Conservation (phyloP, 2,888 invertebrate genomes). For the Drosophila differens region DNA sequence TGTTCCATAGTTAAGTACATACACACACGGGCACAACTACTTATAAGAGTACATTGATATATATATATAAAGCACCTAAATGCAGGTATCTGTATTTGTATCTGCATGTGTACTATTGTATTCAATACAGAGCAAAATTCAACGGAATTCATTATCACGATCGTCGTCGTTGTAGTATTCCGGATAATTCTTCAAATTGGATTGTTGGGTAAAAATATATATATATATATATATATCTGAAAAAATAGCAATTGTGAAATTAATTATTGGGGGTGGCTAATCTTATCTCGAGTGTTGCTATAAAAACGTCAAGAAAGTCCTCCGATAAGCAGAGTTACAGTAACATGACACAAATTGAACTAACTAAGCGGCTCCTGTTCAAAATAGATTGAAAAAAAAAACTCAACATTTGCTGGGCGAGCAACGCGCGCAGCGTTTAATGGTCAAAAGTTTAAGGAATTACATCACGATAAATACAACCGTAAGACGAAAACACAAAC, state of each 20-base stretch:
- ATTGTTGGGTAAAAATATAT: conserved; percentile 1
- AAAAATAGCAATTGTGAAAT: conserved; percentile 43
- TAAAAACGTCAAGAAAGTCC: conserved; percentile 69
- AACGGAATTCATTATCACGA: neutral
- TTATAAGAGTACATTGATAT: conserved; percentile 18
- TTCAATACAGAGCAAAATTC: conserved; percentile 4
- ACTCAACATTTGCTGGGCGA: conserved; percentile 16
- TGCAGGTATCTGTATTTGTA: neutral
- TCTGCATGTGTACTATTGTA: neutral
- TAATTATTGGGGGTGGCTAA: conserved; percentile 31
- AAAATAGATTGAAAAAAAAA: neutral
- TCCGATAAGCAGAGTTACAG: conserved; percentile 55
- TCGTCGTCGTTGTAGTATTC: neutral
- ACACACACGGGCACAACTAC: conserved; percentile 15
- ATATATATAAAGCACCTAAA: neutral
- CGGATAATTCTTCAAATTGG: neutral
- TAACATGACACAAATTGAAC: conserved; percentile 23
- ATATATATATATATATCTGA: neutral
- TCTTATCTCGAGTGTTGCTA: conserved; percentile 60
- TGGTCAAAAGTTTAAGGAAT: conserved; percentile 45
- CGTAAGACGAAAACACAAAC: conserved; percentile 52
- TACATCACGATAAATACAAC: conserved; percentile 67
- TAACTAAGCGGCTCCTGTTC: conserved; percentile 4
- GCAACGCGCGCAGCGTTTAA: conserved; percentile 61
- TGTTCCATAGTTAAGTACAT: conserved; percentile 25